A percentile compares a stretch with the other conserved stretches of the same genome.
Conservation (phyloP, 30 jellyfish, hydroid and myxozoan genomes). For the Chrysaora quinquecirrha region DNA sequence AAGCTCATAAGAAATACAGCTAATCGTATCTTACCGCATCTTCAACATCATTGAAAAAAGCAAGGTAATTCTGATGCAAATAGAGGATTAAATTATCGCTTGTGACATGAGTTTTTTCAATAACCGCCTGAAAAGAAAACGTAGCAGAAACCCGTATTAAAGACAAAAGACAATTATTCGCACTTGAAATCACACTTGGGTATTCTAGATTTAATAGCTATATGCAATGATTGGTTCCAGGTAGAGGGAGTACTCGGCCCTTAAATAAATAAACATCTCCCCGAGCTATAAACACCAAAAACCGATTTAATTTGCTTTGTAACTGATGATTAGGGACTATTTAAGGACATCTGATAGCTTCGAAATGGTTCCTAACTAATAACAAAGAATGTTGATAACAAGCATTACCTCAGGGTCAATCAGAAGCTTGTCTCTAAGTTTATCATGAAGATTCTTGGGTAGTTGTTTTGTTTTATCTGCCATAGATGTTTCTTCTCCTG, state of each 20-base stretch:
- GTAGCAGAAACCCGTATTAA: neutral
- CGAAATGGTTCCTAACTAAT: no score
- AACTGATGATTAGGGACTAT: neutral
- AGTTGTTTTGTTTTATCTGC: slow-evolving; percentile 36
- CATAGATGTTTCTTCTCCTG: slow-evolving; percentile 34
- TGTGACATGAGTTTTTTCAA: slow-evolving; percentile 74
- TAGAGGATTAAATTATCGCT: slow-evolving; percentile 67
- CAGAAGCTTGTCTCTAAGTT: slow-evolving; percentile 50
- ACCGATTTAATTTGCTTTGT: no score
- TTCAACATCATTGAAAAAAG: slow-evolving; percentile 59
- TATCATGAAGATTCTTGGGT: slow-evolving; percentile 39
- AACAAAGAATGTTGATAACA: no score
- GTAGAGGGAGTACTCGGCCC: no score
- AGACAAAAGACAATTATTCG: neutral
- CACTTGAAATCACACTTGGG: no score
- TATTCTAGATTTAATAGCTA: no score
- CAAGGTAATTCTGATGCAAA: slow-evolving; percentile 90
- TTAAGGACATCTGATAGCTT: neutral
- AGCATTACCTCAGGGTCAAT: slow-evolving; percentile 73
- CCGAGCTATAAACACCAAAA: no score
- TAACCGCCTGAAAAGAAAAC: slow-evolving; percentile 53
- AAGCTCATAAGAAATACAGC: no score
- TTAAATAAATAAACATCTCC: no score
- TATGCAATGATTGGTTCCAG: no score
- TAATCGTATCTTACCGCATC: slow-evolving; percentile 79